Evolutionary conservation across 2,888 invertebrate species (phyloP).

Genomic region (Rugalucina vietnamica): DNA sequence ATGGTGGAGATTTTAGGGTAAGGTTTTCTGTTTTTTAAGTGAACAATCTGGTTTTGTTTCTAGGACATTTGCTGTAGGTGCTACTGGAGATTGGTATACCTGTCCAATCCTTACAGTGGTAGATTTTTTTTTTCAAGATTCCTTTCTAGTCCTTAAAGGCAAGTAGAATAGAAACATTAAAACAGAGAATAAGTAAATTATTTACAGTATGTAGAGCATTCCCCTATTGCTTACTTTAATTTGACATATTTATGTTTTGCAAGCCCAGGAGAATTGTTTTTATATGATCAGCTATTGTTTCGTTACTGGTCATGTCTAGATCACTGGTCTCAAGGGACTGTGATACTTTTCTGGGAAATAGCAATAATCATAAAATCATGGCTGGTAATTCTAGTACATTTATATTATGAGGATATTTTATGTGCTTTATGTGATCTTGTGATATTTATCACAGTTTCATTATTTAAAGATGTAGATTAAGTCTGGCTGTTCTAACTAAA

Average conservation of each 20-base stretch:
- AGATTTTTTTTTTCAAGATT: too few species aligned
- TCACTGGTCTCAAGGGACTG: neutral
- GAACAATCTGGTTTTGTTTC: too few species aligned
- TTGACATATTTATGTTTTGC: neutral
- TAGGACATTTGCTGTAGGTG: too few species aligned
- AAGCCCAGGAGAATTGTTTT: neutral
- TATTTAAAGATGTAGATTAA: neutral
- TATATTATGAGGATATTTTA: neutral
- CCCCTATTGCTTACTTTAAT: neutral
- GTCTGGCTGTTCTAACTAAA: neutral
- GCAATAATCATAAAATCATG: neutral
- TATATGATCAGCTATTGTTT: neutral
- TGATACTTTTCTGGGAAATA: neutral
- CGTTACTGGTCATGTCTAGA: neutral
- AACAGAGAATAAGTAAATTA: neutral
- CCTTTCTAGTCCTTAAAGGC: too few species aligned
- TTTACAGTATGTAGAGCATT: neutral
- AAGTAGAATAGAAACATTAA: too few species aligned
- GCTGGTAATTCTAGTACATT: neutral
- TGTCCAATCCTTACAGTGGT: too few species aligned
- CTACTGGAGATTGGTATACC: too few species aligned
- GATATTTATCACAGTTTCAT: neutral
- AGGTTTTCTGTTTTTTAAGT: too few species aligned
- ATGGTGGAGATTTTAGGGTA: constrained; percentile 97
- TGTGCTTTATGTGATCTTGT: neutral